Conservation (phyloP, 1,140 invertebrate genomes). For the Zophobas atratus region DNA sequence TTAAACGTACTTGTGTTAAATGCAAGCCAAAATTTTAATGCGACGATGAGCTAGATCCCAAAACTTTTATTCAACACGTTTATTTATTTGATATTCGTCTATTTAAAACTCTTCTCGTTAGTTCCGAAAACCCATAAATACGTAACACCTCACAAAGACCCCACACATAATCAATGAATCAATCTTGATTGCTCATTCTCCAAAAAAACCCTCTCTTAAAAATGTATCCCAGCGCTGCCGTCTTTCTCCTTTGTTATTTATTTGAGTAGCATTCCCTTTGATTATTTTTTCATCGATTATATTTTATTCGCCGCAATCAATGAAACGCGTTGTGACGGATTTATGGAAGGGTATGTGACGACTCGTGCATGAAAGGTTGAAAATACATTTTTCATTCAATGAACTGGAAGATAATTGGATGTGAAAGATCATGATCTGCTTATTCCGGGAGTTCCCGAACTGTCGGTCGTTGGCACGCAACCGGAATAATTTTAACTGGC, state of each 20-base stretch:
- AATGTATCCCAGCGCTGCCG: neutral
- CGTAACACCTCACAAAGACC: too few species aligned
- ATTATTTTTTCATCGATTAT: neutral
- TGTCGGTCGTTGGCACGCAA: conserved; percentile 14
- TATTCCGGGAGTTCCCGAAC: conserved; percentile 12
- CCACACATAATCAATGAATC: too few species aligned
- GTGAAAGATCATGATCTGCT: conserved; percentile 2
- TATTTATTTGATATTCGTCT: too few species aligned
- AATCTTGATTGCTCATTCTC: too few species aligned
- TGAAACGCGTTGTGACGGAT: neutral
- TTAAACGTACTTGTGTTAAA: too few species aligned
- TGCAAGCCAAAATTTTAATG: too few species aligned
- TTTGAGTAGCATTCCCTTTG: neutral
- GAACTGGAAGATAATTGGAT: conserved; percentile 2
- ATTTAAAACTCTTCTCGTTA: too few species aligned
- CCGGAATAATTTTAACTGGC: conserved; percentile 19
- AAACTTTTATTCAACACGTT: too few species aligned
- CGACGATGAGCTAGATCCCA: too few species aligned
- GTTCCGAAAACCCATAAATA: too few species aligned
- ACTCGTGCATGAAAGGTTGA: too few species aligned
- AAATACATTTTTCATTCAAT: neutral
- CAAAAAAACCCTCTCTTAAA: too few species aligned
- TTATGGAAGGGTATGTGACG: neutral
- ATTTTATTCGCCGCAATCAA: neutral
- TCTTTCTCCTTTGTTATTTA: neutral